phyloP scores from a whole-genome alignment of 1,140 invertebrate genomes.

The Amphibalanus amphitrite region DNA sequence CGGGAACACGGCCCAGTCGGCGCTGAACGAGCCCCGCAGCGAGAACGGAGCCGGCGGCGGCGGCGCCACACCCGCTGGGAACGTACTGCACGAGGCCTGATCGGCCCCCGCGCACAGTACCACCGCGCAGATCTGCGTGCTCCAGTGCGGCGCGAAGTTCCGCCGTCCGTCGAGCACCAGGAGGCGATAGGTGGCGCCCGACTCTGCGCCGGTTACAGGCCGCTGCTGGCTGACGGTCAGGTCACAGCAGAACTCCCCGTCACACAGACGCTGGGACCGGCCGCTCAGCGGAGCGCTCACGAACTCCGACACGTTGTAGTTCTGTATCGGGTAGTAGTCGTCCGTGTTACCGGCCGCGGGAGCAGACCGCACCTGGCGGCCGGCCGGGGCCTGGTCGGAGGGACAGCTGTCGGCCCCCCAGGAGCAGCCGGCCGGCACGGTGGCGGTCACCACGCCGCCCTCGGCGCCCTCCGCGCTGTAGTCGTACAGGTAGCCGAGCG shows the following conservation, averaged over 20 bases:
- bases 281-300: background rate
- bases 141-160: background rate
- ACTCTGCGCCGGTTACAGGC: background rate
- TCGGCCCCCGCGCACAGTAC: background rate
- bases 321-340: background rate
- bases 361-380: background rate
- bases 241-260: background rate
- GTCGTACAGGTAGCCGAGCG: background rate
- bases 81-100: background rate
- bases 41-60: background rate
- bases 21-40: background rate
- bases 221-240: background rate
- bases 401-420: background rate
- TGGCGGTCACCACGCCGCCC: background rate
- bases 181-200: background rate
- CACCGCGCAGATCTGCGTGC: background rate
- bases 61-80: background rate
- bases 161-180: background rate
- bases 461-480: background rate
- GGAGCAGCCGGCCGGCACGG: background rate
- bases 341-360: background rate
- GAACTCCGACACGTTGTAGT: background rate
- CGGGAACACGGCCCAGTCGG: background rate
- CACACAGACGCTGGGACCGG: background rate
- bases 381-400: background rate